phyloP scores from a whole-genome alignment of 2,113 vertebrate species.

The Spermophilus dauricus region DNA sequence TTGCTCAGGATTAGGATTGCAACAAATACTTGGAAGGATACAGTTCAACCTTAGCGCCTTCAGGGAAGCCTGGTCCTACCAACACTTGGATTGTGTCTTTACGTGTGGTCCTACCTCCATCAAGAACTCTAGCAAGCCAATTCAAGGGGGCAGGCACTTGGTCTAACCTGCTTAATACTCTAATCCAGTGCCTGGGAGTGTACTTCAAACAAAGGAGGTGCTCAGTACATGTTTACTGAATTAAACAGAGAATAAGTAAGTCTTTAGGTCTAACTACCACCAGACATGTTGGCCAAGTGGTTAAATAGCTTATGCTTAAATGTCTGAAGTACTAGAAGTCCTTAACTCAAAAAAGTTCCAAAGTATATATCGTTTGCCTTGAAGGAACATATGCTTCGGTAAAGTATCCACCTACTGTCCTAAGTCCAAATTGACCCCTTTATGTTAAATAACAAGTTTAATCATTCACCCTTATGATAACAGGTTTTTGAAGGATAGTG shows the following conservation, averaged over 20 bases:
- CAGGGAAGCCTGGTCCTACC: accelerated
- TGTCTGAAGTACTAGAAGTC: background rate
- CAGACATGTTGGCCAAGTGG: background rate
- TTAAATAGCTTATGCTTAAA: background rate
- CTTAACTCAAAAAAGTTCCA: background rate
- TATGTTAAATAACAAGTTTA: background rate
- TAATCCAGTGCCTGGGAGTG: background rate
- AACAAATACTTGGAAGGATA: background rate
- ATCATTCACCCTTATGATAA: background rate
- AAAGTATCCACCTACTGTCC: background rate
- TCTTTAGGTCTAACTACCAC: background rate
- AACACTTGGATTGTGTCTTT: background rate
- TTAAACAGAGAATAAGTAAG: background rate
- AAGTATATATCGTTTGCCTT: background rate
- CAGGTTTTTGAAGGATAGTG: background rate
- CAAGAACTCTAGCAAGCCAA: background rate
- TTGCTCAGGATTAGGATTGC: background rate
- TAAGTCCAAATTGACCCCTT: background rate
- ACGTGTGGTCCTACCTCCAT: background rate
- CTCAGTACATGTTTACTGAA: background rate
- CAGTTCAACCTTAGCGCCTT: background rate
- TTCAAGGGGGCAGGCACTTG: background rate
- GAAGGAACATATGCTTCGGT: background rate
- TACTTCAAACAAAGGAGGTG: background rate
- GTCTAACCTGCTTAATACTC: background rate